Conservation (phyloP, 2,113 vertebrate genomes). For the Tauraco erythrolophus region DNA sequence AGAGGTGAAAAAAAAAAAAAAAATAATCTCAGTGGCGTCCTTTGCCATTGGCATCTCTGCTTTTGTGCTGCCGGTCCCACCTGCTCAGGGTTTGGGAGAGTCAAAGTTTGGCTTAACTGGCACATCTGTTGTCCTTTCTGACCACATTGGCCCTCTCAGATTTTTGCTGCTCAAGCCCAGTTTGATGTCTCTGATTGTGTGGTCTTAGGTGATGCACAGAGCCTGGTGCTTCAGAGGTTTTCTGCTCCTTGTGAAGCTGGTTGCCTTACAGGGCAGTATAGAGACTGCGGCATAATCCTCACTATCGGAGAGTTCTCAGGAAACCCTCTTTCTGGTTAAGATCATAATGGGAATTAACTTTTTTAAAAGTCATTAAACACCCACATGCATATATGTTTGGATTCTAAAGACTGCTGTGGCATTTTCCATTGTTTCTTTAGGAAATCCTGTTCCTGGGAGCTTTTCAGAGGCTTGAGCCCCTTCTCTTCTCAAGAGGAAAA, state of each 20-base stretch:
- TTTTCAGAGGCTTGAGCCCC: not conserved
- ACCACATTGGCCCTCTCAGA: not conserved
- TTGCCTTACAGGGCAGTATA: not conserved
- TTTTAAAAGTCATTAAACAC: not conserved
- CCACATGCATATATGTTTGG: fast-evolving
- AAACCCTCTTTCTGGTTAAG: not conserved
- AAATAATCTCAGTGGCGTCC: not conserved
- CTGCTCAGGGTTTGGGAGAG: not conserved
- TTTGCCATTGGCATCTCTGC: not conserved
- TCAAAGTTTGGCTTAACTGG: not conserved
- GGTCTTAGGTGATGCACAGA: not conserved
- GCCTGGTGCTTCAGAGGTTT: not conserved
- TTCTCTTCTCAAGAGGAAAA: not conserved
- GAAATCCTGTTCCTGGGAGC: not conserved
- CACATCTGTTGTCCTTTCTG: not conserved
- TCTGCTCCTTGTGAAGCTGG: not conserved
- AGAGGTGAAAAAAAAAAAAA: not conserved
- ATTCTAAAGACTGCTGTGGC: not conserved
- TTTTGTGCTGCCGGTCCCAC: not conserved
- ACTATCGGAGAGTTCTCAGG: not conserved
- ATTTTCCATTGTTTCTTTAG: not conserved
- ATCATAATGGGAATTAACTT: not conserved
- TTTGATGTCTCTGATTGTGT: not conserved
- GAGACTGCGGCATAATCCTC: not conserved
- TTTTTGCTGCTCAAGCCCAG: not conserved